A percentile compares a stretch with the other conserved stretches of the same genome.
Evolutionary conservation across 2,797 vertebrate genomes (phyloP).

Genomic region (Malacoraja senta): DNA sequence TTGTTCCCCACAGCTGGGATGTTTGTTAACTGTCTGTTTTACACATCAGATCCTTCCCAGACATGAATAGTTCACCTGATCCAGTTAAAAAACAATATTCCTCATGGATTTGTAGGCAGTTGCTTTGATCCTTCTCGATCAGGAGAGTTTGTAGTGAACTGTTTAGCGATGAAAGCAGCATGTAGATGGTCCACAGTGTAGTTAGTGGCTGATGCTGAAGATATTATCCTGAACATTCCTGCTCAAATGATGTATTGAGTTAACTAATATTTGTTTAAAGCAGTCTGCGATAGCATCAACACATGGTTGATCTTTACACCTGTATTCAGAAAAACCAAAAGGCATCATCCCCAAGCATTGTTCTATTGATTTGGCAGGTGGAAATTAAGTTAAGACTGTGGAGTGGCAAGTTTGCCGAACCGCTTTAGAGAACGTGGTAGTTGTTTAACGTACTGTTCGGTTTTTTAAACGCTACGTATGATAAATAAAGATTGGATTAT

Average conservation of each 20-base stretch:
- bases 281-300: not conserved
- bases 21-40: not conserved
- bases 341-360: not conserved
- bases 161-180: not conserved
- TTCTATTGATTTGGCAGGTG: not conserved
- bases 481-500: constrained; percentile 64
- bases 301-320: not conserved
- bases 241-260: not conserved
- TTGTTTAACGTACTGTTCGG: not conserved
- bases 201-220: not conserved
- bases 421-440: not conserved
- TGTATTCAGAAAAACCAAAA: not conserved
- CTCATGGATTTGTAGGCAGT: not conserved
- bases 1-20: not conserved
- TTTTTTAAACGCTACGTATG: constrained; percentile 59
- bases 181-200: not conserved
- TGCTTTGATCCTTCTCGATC: not conserved
- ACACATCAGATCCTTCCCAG: not conserved
- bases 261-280: not conserved
- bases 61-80: not conserved
- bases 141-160: not conserved
- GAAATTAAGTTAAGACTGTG: not conserved
- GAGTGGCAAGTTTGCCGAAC: not conserved
- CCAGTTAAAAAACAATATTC: not conserved
- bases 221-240: not conserved